A percentile compares a stretch with the other conserved stretches of the same genome.
phyloP scores from a whole-genome alignment of 2,888 invertebrate genomes.

The Gnatocerus cornutus region DNA sequence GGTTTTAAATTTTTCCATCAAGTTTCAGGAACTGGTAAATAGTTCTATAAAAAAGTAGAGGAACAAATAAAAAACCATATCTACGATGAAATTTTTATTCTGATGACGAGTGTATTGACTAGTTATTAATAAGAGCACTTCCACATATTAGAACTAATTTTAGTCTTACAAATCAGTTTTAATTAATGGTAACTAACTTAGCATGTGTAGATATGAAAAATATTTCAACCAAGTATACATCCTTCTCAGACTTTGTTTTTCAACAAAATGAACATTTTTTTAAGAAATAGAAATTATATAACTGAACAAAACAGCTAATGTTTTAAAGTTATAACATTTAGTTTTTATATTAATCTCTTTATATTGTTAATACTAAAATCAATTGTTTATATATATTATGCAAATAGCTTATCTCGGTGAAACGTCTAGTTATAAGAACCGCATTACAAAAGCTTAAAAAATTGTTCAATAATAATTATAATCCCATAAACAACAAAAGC shows the following conservation, averaged over 20 bases:
- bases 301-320: neutral
- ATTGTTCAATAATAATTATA: neutral
- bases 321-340: neutral
- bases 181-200: constrained; percentile 16
- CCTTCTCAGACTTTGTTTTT: neutral
- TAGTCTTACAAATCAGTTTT: neutral
- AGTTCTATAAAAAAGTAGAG: neutral
- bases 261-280: neutral
- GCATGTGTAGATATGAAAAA: neutral
- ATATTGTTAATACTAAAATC: neutral
- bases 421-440: neutral
- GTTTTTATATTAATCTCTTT: neutral
- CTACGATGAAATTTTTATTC: constrained; percentile 8
- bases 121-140: constrained; percentile 51
- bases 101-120: constrained; percentile 46
- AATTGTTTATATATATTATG: neutral
- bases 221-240: too few relatives aligned
- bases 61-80: neutral
- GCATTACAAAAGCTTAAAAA: neutral
- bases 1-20: too few relatives aligned
- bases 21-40: too few relatives aligned
- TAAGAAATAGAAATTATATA: neutral
- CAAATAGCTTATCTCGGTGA: neutral
- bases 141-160: constrained; percentile 34
- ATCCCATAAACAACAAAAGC: constrained; percentile 17